Evolutionary conservation across 1,140 invertebrate genomes (phyloP).

Genomic region (Bombus polaris): DNA sequence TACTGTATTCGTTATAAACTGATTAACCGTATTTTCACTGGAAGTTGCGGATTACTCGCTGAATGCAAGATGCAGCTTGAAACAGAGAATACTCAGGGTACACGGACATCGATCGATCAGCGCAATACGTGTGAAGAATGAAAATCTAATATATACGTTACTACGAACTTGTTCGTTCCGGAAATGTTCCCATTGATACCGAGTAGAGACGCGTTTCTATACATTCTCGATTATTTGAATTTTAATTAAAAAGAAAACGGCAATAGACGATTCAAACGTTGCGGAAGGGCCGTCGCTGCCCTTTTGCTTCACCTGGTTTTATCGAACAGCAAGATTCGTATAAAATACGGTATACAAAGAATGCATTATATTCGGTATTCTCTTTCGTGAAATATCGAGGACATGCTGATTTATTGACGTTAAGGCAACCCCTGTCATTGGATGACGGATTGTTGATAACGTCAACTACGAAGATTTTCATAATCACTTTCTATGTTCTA

Average conservation of each 20-base stretch:
- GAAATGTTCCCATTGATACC: not conserved
- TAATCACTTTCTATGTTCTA: too few relatives aligned
- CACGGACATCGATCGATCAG: not conserved
- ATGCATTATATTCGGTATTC: not conserved
- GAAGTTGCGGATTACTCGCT: not conserved
- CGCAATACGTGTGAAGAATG: not conserved
- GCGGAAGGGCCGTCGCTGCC: not conserved
- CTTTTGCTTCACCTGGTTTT: not conserved
- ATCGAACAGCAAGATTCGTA: not conserved
- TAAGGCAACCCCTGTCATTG: not conserved
- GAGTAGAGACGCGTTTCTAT: not conserved
- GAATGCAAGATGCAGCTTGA: not conserved
- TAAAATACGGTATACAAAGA: not conserved
- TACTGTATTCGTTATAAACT: not conserved
- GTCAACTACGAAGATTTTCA: not conserved
- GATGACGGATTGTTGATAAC: not conserved
- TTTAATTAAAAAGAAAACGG: slow-evolving; percentile 24
- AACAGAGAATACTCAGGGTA: too few relatives aligned
- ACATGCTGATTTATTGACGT: not conserved
- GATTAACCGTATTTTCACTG: not conserved
- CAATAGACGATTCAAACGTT: not conserved
- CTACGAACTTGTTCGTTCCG: not conserved
- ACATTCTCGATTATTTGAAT: not conserved
- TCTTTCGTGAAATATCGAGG: not conserved
- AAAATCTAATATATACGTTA: not conserved